phyloP scores from a whole-genome alignment of 2,797 vertebrate genomes.

The Mormyrops attenuatus region DNA sequence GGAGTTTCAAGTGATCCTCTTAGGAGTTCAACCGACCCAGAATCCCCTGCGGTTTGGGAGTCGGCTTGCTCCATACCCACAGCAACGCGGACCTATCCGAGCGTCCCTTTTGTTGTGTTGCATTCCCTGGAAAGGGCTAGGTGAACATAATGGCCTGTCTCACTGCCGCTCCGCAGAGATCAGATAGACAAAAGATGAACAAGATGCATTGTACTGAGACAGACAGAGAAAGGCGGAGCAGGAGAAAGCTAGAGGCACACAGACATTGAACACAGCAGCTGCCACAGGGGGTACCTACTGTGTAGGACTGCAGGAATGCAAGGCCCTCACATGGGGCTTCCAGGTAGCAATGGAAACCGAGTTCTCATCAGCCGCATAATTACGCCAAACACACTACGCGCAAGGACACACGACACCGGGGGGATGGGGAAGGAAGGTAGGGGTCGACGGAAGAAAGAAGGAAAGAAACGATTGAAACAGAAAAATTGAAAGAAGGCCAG shows the following conservation, averaged over 20 bases:
- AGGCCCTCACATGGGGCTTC: slow-evolving; percentile 99
- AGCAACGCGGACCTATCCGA: background rate
- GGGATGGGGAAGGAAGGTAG: slow-evolving; percentile 41
- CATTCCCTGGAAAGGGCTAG: background rate
- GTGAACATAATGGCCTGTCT: background rate
- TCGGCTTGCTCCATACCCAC: background rate
- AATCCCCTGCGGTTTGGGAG: background rate
- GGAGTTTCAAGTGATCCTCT: background rate
- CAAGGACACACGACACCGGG: slow-evolving; percentile 33
- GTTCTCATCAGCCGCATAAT: slow-evolving; percentile 99
- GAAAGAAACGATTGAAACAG: slow-evolving; percentile 38
- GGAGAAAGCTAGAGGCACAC: background rate
- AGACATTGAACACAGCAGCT: slow-evolving; percentile 47
- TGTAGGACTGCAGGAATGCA: slow-evolving; percentile 97
- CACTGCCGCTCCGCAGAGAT: background rate
- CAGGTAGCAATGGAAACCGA: slow-evolving; percentile 99
- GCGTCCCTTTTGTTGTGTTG: background rate
- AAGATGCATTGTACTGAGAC: background rate
- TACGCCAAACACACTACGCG: slow-evolving; percentile 96
- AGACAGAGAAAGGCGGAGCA: background rate
- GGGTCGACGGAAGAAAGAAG: slow-evolving; percentile 27
- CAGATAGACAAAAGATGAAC: background rate
- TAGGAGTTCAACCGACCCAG: background rate
- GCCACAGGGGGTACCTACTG: slow-evolving; percentile 86
- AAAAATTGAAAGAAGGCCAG: slow-evolving; percentile 42